Base-by-base conservation (phyloP, 2,113 vertebrate species). In the Pygoscelis adeliae region DNA sequence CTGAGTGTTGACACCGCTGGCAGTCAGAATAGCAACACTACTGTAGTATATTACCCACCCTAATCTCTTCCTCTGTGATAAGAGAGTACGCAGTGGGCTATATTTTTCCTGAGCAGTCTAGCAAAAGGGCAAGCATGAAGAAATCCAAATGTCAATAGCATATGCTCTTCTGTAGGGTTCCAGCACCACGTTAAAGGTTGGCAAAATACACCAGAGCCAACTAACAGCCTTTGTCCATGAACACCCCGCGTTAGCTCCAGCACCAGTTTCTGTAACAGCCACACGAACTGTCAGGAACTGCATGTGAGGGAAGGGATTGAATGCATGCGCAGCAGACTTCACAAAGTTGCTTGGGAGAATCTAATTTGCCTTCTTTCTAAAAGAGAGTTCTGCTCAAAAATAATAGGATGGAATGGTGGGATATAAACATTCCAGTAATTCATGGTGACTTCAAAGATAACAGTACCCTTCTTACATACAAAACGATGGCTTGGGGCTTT, bases 161-260 rank as follows among this genome's bases (percentile, higher is more conserved):
- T 3, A 1, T 10, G 53, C 59, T 40, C 10, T 0, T 42, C 74
- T 21, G 59, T 22, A 50, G 83, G 53, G 53, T 16, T 86, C 46
- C 50, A 63, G 76, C 5, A 46, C 21, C 85, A 82, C 73, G 32
- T 3, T 15, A 59, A 30, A 59, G 47, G 62, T 53, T 66, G 82
- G 40, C 84, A 90, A 76, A 80, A 44, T 15, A 46, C 82, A 70
- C 36, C 62, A 58, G 42, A 73, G 87, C 26, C 66, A 49, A 3
- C 13, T 6, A 19, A 15, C 56, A 55, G 65, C 73, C 58, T 55
- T 4, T 58, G 50, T 71, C 59, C 65, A 7, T 2, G 29, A 74
- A 3, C 38, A 34, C 9, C 42, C 15, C 1, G 0, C 0, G 22
- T 2, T 2, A 7, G 5, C 5, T 34, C 63, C 79, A 77, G 85